Conservation (phyloP, 2,113 vertebrate genomes). For the Bagarius yarrelli region DNA sequence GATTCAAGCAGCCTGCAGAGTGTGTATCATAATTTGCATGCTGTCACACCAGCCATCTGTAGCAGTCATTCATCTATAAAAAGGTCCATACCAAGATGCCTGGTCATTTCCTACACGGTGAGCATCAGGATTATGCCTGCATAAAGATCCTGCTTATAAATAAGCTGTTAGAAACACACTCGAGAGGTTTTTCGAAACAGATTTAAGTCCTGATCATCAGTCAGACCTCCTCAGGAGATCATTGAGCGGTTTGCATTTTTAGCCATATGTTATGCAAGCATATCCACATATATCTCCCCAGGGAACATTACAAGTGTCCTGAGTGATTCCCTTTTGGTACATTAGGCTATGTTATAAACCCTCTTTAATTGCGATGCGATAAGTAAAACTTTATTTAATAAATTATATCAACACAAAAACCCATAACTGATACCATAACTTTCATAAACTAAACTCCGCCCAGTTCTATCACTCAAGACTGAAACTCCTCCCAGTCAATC, state of each 20-base stretch:
- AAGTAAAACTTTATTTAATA: neutral
- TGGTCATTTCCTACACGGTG: neutral
- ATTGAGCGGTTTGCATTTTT: neutral
- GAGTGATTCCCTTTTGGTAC: neutral
- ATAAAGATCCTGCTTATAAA: neutral
- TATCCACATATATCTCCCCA: neutral
- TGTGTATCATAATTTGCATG: constrained; percentile 17
- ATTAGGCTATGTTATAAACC: neutral
- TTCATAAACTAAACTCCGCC: too few relatives aligned
- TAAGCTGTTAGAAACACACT: neutral
- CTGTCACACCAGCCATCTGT: constrained; percentile 25
- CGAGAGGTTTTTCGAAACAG: neutral
- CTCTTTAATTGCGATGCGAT: neutral
- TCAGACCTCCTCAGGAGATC: neutral
- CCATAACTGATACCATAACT: too few relatives aligned
- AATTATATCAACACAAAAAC: neutral
- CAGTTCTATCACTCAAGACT: too few relatives aligned
- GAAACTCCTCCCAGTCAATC: neutral
- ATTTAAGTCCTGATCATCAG: neutral
- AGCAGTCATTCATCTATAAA: constrained; percentile 21
- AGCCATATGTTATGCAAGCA: neutral
- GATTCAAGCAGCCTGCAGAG: neutral
- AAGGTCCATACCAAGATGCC: constrained; percentile 13
- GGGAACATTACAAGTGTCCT: neutral
- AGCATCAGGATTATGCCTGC: neutral